Evolutionary conservation across 1,140 invertebrate genomes (phyloP), one percentile per base, ranked within the genome.

Genomic region (Carposina sasakii): DNA sequence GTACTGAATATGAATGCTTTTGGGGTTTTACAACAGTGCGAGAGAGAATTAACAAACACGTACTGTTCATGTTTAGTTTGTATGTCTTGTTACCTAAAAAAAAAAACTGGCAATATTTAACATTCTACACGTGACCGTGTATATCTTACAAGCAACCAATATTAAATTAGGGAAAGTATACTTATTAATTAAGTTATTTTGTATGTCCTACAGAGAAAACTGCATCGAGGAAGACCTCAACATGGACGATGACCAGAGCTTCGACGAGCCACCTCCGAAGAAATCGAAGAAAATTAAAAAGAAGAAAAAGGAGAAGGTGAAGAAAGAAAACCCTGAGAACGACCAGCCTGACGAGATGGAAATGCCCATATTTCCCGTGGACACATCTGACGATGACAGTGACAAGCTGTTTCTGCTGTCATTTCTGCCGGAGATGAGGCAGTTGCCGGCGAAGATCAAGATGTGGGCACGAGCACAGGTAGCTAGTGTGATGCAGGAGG

Each of bases 401-500:
- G 79, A 83, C 17, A 69, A 53, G 17, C 22, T 79, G 20, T 83
- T 83, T 31, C 54, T 83, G 0, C 42, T 81, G n/a, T 83, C 79
- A 0, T 81, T 81, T 22, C 23, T 76, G 13, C 76, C 77, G 2
- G 79, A 84, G 53, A 74, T 84, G 70, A 67, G 65, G 42, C 72
- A 74, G 42, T 41, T 84, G 26, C 77, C 79, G 0, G 42, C 70
- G 0, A 67, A 81, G 40, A 67, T 81, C 16, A 81, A 81, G 54
- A 83, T 83, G 79, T 83, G 79, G 79, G 76, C 68, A 26, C 44
- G 79, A 3, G 70, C 75, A 0, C 73, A 78, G 59, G 74, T 84
- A 22, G 81, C 81, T 0, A 78, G 67, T 34, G 51, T 75, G 0
- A 81, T 84, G 77, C 77, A 84, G 44, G 74, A 83, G 41, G 79